Evolutionary conservation across 1,140 invertebrate genomes (phyloP), one percentile per base, ranked within the genome.

Genomic region (Drosophila mauritiana): DNA sequence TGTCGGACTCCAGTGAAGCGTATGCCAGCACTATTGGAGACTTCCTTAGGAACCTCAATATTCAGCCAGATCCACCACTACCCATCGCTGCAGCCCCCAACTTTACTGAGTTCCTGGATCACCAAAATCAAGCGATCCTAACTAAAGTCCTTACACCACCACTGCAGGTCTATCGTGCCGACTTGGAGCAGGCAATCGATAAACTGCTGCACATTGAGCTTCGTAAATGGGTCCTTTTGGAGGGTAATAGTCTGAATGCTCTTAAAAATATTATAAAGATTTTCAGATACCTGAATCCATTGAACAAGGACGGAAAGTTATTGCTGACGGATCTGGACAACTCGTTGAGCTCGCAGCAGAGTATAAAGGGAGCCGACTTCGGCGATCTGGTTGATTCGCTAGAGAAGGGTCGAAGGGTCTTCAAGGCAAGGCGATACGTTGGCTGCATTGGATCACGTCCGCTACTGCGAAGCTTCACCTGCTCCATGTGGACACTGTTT

Each of bases 401-500:
- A 4, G 43, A 74, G n/a, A 51, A 49, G 1, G n/a, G 11, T 5
- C 39, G 74, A 0, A 49, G 64, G 31, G 31, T 89, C 1, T 91
- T 84, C 31, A 88, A 82, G 34, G 95, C 12, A 98, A 98, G 43
- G 12, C 83, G 79, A 0, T 73, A 76, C 40, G 55, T 86, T 1
- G 96, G 95, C 15, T 99, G 98, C 91, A 94, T 94, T 83, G 51
- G 53, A 12, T 76, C 85, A 5, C 92, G 93, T 31, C 92, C 95
- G 1, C 93, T 94, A 27, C 94, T 93, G 59, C 94, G 98, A 46
- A 97, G 98, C 3, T 99, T 98, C 92, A 97, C 98, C 2, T 99
- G 98, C 93, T 96, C 97, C 2, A 92, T 99, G 17, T 99, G 98
- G 98, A 97, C 95, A 31, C 93, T 98, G 63, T 99, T 99, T 91